A percentile compares a stretch with the other conserved stretches of the same genome.
Conservation (phyloP, 2,888 invertebrate genomes). For the Orthonychiurus folsomi region DNA sequence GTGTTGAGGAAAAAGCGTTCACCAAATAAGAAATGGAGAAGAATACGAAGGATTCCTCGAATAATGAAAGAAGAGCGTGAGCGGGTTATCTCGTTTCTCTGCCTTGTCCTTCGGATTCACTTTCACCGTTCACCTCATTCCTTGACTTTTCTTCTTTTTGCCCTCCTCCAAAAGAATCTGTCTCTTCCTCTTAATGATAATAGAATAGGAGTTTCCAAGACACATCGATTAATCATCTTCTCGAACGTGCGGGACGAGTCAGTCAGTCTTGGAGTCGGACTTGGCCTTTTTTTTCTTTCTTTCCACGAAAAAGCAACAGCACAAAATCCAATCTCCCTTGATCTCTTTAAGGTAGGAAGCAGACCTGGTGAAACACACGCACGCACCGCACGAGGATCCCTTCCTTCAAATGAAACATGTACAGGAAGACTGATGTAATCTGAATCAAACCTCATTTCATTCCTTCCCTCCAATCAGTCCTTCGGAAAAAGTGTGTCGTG, state of each 20-base stretch:
- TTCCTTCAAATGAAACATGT: too few species aligned
- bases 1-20: too few species aligned
- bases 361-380: too few species aligned
- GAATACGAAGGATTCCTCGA: too few species aligned
- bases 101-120: neutral
- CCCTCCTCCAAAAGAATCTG: neutral
- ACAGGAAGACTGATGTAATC: slow-evolving; percentile 1
- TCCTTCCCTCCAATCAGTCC: neutral
- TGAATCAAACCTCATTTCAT: neutral
- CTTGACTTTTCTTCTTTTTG: neutral
- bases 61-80: too few species aligned
- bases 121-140: slow-evolving; percentile 1
- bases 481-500: too few species aligned
- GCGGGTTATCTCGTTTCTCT: neutral
- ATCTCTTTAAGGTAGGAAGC: slow-evolving; percentile 1
- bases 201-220: neutral
- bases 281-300: neutral
- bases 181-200: slow-evolving; percentile 1
- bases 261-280: too few species aligned
- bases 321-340: neutral
- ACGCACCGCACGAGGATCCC: too few species aligned
- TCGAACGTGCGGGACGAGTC: neutral
- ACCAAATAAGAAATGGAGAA: too few species aligned
- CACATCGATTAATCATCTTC: slow-evolving; percentile 1
- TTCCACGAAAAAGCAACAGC: neutral